These are phyloP conservation scores for Geodia barretti DNA, from an alignment of 37 sponge, comb jelly and placozoan genomes.

Conservation along the genomic window DNA sequence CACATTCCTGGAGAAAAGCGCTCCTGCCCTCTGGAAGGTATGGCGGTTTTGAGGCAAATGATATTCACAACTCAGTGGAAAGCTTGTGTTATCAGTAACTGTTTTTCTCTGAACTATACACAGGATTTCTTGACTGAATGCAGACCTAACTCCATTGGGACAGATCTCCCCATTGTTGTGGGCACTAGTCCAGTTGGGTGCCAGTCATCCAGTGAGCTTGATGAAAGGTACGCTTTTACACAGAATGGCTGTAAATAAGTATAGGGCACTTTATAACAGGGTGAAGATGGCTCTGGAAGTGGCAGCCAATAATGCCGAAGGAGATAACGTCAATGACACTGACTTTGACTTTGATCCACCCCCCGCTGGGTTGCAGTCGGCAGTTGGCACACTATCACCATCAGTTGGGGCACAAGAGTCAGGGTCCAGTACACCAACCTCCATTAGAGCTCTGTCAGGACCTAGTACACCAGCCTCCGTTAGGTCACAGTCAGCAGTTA, in stretches of 20 bases:
- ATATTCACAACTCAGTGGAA: neutral
- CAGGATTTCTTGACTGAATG: neutral
- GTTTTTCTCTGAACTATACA: neutral
- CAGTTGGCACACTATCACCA: too few relatives aligned
- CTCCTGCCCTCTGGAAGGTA: slow-evolving; percentile 27
- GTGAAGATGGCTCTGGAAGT: neutral
- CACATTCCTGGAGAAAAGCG: neutral
- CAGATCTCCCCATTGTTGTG: neutral
- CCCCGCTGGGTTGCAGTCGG: too few relatives aligned
- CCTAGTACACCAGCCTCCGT: neutral
- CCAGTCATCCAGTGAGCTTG: neutral
- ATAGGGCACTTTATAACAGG: neutral
- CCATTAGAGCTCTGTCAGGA: too few relatives aligned
- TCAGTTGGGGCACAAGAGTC: too few relatives aligned
- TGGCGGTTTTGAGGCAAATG: neutral
- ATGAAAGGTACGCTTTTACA: neutral
- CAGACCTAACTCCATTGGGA: neutral
- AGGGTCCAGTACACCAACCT: too few relatives aligned
- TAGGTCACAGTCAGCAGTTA: neutral
- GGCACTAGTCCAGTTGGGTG: neutral
- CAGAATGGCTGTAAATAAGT: too few relatives aligned
- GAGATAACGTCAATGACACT: neutral
- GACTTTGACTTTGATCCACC: too few relatives aligned
- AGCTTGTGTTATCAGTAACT: neutral
- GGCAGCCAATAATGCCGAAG: neutral